These are phyloP conservation scores for Scaptomyza flava DNA, from an alignment of 2,888 invertebrate genomes.

Conservation along the genomic window DNA sequence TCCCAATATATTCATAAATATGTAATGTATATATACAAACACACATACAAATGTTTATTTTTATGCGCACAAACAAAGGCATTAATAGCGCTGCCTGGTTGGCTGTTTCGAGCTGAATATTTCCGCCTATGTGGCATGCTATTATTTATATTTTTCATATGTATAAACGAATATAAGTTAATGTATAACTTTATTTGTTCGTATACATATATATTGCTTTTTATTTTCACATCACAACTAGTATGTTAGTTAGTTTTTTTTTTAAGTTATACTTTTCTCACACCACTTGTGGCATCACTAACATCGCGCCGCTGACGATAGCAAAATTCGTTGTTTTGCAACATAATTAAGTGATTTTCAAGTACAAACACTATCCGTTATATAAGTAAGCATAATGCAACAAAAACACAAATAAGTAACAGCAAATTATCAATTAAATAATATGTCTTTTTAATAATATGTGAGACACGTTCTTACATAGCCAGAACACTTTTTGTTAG, in stretches of 20 bases:
- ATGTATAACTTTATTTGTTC: too few species aligned
- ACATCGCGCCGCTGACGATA: slow-evolving; percentile 57
- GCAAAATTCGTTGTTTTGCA: slow-evolving; percentile 33
- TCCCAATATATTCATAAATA: slow-evolving; percentile 24
- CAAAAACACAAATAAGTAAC: slow-evolving; percentile 10
- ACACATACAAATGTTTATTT: slow-evolving; percentile 26
- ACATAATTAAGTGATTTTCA: slow-evolving; percentile 1
- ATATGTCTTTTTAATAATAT: slow-evolving; percentile 17
- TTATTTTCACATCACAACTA: slow-evolving; percentile 4
- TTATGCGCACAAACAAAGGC: slow-evolving; percentile 30
- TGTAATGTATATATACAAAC: neutral
- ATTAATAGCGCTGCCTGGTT: slow-evolving; percentile 26
- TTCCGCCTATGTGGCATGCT: slow-evolving; percentile 7
- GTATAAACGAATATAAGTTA: neutral
- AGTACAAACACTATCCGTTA: slow-evolving; percentile 19
- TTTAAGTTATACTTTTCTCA: slow-evolving; percentile 13
- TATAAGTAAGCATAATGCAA: slow-evolving; percentile 4
- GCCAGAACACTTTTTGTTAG: slow-evolving; percentile 49
- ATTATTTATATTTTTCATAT: neutral
- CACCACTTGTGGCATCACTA: slow-evolving; percentile 51
- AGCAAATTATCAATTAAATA: slow-evolving; percentile 11
- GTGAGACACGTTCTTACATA: slow-evolving; percentile 51
- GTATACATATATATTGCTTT: neutral
- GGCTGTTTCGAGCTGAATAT: slow-evolving; percentile 14
- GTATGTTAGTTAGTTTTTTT: slow-evolving; percentile 7